Base-by-base conservation (phyloP, 2,888 invertebrate species). In the Mayetiola destructor region DNA sequence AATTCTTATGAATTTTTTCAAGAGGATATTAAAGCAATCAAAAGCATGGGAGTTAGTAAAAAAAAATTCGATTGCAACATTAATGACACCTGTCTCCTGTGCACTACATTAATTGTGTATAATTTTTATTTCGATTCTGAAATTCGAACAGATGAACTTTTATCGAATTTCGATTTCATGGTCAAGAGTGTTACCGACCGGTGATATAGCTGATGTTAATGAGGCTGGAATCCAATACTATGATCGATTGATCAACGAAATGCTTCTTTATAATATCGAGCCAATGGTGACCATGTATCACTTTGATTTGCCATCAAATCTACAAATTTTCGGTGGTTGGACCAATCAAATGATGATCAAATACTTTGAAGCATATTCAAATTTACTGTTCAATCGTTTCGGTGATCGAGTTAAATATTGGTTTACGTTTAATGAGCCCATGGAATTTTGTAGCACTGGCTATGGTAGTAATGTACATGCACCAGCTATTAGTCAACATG, bases 271-370 rank as follows among this genome's bases (percentile, higher is more conserved):
- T 56, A 75, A 74, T 14, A 80, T 85, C 3, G 66, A 69, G 59
- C 82, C 84, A 0, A 70, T 78, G 61, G 72, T 81, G 1, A 82
- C 82, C 0, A 65, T 82, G 54, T 80, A 78, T 65, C 80, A 82
- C 61, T 80, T 77, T 77, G 80, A 82, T 66, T 68, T 80, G 30
- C 81, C 81, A 0, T 68, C 75, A 59, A 63, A 63, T n/a, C 61
- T 78, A 1, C 75, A 78, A 69, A 72, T 75, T 39, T 63, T 79
- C 29, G 81, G 81, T 1, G 81, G 81, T 0, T 81, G 79, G 78
- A 61, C 74, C 0, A 82, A 80, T 64, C 74, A 77, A 1, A 40
- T 70, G 1, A 69, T 79, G 39, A 71, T 74, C 0, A 69, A 75
- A 18, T 79, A 77, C 71, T 82, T 79, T 63, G 71, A 66, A 18